Conservation (phyloP, 2,888 invertebrate genomes). For the Drosophila meridionalis region DNA sequence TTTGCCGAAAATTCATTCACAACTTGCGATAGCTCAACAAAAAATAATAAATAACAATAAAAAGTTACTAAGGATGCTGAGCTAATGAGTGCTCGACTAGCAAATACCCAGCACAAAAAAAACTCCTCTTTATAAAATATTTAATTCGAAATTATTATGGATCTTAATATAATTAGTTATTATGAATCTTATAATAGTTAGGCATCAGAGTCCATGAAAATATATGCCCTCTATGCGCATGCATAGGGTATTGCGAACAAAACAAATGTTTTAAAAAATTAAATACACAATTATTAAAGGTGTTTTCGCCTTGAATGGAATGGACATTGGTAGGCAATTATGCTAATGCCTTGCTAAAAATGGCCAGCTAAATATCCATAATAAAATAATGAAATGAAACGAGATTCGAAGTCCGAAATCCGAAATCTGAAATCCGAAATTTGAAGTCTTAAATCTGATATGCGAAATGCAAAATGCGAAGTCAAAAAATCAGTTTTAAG, state of each 20-base stretch:
- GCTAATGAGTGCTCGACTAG: not conserved
- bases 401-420: conserved; percentile 40
- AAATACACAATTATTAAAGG: conserved; percentile 72
- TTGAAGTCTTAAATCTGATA: not conserved
- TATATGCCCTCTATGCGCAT: not conserved
- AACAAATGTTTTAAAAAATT: conserved; percentile 68
- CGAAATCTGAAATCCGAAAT: not conserved
- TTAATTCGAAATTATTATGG: not conserved
- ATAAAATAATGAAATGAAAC: conserved; percentile 69
- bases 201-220: not conserved
- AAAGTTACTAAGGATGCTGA: conserved; percentile 2
- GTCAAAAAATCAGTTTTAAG: conserved; percentile 54
- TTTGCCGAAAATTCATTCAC: conserved; percentile 73
- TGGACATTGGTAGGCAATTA: conserved; percentile 74
- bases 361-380: conserved; percentile 70
- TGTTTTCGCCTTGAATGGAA: conserved; percentile 74
- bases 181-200: too few species aligned
- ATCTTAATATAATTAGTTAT: too few species aligned
- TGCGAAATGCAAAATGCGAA: conserved; percentile 8
- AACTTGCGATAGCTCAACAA: conserved; percentile 56
- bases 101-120: conserved; percentile 13
- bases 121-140: not conserved
- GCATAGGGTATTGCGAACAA: conserved; percentile 7
- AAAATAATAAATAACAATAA: conserved; percentile 25
- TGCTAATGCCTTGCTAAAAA: conserved; percentile 73